Percentiles rank a stretch among this genome's conserved stretches.
phyloP scores from a whole-genome alignment of 2,797 vertebrate species.

The Crenuchus spilurus region DNA sequence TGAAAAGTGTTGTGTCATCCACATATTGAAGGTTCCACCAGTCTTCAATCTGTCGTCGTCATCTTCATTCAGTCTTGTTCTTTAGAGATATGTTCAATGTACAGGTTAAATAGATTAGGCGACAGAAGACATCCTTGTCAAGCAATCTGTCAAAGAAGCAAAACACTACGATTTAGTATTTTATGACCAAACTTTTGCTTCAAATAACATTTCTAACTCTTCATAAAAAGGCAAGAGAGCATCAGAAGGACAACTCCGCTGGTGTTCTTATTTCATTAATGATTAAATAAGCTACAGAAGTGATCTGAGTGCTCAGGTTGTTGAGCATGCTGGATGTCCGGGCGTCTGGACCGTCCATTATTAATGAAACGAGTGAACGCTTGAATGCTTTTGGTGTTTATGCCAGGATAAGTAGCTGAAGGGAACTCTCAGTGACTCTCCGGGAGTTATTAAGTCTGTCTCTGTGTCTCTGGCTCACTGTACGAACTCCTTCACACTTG shows the following conservation, averaged over 20 bases:
- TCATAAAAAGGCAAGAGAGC: not conserved
- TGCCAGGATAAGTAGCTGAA: conserved; percentile 35
- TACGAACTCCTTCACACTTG: not conserved
- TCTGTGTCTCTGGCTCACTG: not conserved
- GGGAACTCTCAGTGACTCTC: not conserved
- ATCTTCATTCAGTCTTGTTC: no score
- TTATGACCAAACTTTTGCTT: not conserved
- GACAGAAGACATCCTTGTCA: no score
- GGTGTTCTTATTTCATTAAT: conserved; percentile 22
- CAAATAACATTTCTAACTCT: not conserved
- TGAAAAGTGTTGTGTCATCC: no score
- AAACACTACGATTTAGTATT: no score
- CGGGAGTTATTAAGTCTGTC: not conserved
- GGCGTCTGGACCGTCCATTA: conserved; percentile 47
- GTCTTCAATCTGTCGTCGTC: no score
- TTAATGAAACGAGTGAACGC: conserved; percentile 53
- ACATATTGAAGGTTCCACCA: no score
- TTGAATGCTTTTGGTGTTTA: conserved; percentile 24
- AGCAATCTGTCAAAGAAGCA: no score
- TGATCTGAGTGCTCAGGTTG: conserved; percentile 43
- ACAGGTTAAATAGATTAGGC: no score
- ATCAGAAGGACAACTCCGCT: not conserved
- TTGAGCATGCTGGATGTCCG: conserved; percentile 45
- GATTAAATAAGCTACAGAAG: conserved; percentile 43
- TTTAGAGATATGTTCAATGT: no score